Evolutionary conservation across 2,113 vertebrate species (phyloP), one percentile per base, ranked within the genome.

Genomic region (Micromys minutus): DNA sequence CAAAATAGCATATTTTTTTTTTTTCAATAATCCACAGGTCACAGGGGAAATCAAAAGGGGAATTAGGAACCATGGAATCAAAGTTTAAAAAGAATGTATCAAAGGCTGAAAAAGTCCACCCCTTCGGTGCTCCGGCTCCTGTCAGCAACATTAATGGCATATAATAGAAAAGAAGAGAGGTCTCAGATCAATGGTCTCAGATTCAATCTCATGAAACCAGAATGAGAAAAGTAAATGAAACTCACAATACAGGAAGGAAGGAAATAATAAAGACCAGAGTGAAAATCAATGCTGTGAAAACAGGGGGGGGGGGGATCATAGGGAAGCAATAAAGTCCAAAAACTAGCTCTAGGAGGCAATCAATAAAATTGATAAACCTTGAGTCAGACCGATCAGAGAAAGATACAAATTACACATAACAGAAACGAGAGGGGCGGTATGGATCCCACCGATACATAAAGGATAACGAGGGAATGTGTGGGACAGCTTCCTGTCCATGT

Each of bases 301-400:
- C 57, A 89, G 39, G 52, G 57, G 36, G 67, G 57, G 36, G 67
- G 94, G 94, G 95, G 94, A 75, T 80, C 87, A 94, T 65, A 93
- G 67, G 71, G 85, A 94, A 34, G 52, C 92, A 94, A 89, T 89
- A 83, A 96, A 94, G 91, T 22, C 31, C 81, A 91, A 76, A n/a
- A 96, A 17, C 36, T 65, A 1, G 4, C 72, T 93, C 76, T 81
- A 71, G 57, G 65, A 84, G 17, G 47, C 87, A 63, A 94, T 93
- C 77, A 86, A 80, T 91, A 97, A 96, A 94, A 96, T 45, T 80
- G 57, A 87, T 96, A 96, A 91, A 76, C 59, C 67, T 91, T 79
- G 75, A 90, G 39, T 45, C 81, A 88, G 79, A 89, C 42, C 9
- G 7, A 92, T 84, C 3, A 71, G 61, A 8, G 42, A 55, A 92